Base-by-base conservation (phyloP, 2,888 invertebrate species). In the Drosophila mettleri region DNA sequence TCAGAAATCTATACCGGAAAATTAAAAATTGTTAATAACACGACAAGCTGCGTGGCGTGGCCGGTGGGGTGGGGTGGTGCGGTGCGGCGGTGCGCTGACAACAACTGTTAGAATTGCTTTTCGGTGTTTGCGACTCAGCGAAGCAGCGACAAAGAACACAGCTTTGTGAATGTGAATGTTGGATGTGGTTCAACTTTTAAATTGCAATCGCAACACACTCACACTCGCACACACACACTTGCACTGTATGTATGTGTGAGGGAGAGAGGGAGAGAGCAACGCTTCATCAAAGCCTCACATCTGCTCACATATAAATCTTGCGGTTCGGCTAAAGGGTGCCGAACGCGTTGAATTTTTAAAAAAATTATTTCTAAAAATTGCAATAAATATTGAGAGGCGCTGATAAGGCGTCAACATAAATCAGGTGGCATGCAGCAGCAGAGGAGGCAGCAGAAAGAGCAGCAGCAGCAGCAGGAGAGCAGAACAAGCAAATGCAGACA, bases 351-450 rank as follows among this genome's bases (percentile, higher is more conserved):
- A 36, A 53, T 45, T 75, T 67, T 67, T 43, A 16, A 43, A 77
- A 79, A 83, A 81, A 88, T 81, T 83, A 86, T 82, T 88, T 88
- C 87, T 89, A 87, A 89, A 83, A 87, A 89, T 90, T 90, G 91
- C 90, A 90, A 91, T 91, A 92, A 91, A 91, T 91, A 91, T 91
- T 89, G 87, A 83, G 80, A 74, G 85, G 86, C 91, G 85, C 91
- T 91, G 91, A 92, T 92, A 92, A 92, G 91, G 91, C 90, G 92
- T 92, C 91, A 91, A 91, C 91, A 91, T 92, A 92, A 92, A 92
- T 92, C 92, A 92, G 91, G 62, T 80, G 71, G 78, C 80, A 74
- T 71, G 78, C 68, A 59, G 34, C 41, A 22, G 59, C 53, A 20
- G 51, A 7, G 12, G 60, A 49, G 39, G 38, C 29, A 49, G 49